Conservation (phyloP, 1,140 invertebrate genomes). For the Venustaconcha ellipsiformis region DNA sequence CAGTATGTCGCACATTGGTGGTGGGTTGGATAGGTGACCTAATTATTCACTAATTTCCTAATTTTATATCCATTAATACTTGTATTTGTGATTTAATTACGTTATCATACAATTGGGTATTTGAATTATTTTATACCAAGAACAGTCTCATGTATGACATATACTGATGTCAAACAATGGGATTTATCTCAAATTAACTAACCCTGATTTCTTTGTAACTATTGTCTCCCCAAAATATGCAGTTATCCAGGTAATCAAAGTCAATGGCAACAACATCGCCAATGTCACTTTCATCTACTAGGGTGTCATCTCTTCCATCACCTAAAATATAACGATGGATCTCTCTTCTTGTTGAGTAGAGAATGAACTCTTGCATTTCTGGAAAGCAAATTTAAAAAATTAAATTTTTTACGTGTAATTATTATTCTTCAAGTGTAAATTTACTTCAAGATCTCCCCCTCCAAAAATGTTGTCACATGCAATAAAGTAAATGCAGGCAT, state of each 20-base stretch:
- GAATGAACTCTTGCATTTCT: constrained; percentile 81
- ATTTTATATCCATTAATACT: no score
- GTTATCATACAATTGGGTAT: no score
- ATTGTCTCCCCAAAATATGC: constrained; percentile 52
- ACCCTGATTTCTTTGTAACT: constrained; percentile 72
- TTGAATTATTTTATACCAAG: no score
- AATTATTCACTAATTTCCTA: no score
- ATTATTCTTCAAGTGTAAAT: background rate
- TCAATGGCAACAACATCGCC: constrained; percentile 64
- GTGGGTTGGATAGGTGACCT: no score
- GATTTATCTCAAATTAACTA: background rate
- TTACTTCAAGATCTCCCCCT: background rate
- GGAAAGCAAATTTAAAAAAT: constrained; percentile 42
- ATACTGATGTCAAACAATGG: no score
- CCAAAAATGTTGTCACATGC: background rate
- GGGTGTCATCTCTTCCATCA: constrained; percentile 66
- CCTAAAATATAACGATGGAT: constrained; percentile 81
- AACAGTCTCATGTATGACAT: no score
- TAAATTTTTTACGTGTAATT: background rate
- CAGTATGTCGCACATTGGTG: no score
- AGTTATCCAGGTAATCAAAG: constrained; percentile 52
- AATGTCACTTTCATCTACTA: constrained; percentile 79
- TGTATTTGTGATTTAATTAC: no score
- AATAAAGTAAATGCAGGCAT: no score
- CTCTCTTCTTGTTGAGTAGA: constrained; percentile 81